These are phyloP conservation scores for Andrena bucephala DNA, from an alignment of 2,888 invertebrate species.

Conservation along the genomic window DNA sequence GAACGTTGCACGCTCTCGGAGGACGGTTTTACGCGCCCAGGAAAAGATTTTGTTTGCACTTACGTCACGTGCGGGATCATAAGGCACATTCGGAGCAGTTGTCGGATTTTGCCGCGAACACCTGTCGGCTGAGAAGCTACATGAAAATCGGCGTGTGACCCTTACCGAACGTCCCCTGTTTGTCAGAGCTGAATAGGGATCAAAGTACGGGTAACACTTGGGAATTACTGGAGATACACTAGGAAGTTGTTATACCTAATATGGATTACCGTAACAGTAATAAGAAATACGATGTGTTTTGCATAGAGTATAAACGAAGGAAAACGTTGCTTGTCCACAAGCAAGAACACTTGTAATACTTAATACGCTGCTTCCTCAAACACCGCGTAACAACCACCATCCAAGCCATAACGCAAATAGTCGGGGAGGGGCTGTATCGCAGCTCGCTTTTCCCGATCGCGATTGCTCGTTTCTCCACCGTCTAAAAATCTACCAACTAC, in stretches of 20 bases:
- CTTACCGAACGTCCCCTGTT: no score
- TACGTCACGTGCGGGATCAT: background rate
- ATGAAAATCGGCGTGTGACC: background rate
- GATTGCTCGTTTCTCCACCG: background rate
- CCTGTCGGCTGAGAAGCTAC: background rate
- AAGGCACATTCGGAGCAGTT: background rate
- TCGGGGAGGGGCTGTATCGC: background rate
- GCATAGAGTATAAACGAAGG: background rate
- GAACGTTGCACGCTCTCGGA: background rate
- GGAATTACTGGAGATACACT: no score
- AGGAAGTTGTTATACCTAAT: no score
- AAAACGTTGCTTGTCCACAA: background rate
- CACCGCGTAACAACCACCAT: background rate
- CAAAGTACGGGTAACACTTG: no score
- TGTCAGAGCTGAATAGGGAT: no score
- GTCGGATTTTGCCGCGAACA: background rate
- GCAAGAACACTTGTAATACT: background rate
- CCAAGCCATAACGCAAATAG: background rate
- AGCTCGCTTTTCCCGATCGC: background rate
- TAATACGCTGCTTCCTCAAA: background rate
- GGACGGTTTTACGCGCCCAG: conserved; percentile 16
- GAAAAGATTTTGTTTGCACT: background rate
- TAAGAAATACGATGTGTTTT: background rate
- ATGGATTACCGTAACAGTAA: no score
- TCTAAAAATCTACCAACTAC: background rate